Evolutionary conservation across 2,113 vertebrate species (phyloP).

Genomic region (Upupa epops): DNA sequence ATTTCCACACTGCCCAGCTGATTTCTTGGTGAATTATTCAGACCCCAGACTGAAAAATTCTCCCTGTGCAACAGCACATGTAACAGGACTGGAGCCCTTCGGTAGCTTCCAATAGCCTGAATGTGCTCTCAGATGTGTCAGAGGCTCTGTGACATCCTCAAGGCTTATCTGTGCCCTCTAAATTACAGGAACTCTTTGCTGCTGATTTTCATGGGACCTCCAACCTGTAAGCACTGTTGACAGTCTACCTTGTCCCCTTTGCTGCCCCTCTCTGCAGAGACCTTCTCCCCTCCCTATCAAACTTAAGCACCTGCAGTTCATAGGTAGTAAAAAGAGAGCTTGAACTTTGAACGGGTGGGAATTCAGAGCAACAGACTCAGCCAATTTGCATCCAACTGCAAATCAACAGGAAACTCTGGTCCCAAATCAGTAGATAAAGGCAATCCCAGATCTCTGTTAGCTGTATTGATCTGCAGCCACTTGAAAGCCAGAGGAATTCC

Average conservation of each 20-base stretch:
- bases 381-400: background rate
- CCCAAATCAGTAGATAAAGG: background rate
- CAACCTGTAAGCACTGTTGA: background rate
- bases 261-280: background rate
- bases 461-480: background rate
- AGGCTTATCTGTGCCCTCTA: background rate
- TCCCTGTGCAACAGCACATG: background rate
- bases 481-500: background rate
- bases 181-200: background rate
- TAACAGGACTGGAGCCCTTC: background rate
- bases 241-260: background rate
- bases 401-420: background rate
- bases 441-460: background rate
- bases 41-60: background rate
- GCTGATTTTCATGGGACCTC: background rate
- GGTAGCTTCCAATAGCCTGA: background rate
- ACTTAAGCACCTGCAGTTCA: background rate
- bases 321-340: background rate
- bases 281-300: background rate
- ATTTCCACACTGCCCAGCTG: conserved; percentile 57
- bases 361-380: background rate
- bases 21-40: conserved; percentile 60
- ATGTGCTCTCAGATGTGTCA: background rate
- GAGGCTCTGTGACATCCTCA: background rate
- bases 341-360: background rate